Evolutionary conservation across 2,797 vertebrate genomes (phyloP), one percentile per base, ranked within the genome.

Genomic region (Sebastes alutus): DNA sequence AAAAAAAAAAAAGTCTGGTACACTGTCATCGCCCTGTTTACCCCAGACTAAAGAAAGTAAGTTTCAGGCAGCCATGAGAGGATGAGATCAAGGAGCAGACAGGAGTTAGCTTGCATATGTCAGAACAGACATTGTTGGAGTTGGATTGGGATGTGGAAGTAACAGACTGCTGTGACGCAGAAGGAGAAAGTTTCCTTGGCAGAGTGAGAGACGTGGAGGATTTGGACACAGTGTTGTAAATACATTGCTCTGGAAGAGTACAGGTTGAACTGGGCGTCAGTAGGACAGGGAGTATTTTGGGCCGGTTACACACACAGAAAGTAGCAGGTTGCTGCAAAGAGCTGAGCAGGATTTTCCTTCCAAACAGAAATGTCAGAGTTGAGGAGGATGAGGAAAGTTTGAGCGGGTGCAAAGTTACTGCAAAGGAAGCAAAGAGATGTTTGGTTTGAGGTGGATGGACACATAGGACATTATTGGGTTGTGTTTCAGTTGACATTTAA

Each of bases 121-220:
- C 66, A 84, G 82, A 59, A 25, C 65, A 65, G 75, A 67, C 76
- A 2, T 23, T 62, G 84, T 71, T 84, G 79, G 71, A 72, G 70
- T 85, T 92, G 77, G 89, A 90, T 35, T 9, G 3, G 1, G 68
- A 66, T 35, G 77, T 89, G 88, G 90, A 93, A 89, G 87, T 88
- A 79, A 86, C 89, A 80, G 72, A 29, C 62, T 29, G 72, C 80
- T 27, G 88, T 88, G 88, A 88, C 52, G 76, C 86, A 84, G 80
- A 69, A 54, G 67, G 90, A 72, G 64, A 82, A 88, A 59, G 66
- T 91, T 92, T 87, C 83, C 82, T 78, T 87, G 89, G 84, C 84
- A 72, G 78, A 61, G 72, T 2, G n/a, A 33, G 60, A 67, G 35
- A 25, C 20, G 72, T 64, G 75, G 35, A 77, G 38, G 71, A 76